Evolutionary conservation across 2,113 vertebrate species (phyloP), one percentile per base, ranked within the genome.

Genomic region (Numida meleagris): DNA sequence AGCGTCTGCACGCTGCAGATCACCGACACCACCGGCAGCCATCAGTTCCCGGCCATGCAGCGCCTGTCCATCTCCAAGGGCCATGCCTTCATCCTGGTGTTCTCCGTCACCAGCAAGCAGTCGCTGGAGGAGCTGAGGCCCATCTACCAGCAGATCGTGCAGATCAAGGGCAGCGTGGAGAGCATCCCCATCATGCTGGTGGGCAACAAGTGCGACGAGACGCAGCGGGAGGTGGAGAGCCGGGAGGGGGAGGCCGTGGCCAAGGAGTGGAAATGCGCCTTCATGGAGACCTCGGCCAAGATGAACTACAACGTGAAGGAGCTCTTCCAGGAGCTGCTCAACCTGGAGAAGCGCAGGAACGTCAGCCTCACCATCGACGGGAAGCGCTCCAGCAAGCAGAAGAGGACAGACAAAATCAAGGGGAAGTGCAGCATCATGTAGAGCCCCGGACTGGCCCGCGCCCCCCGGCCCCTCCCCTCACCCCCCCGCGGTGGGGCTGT

Each of bases 231-330:
- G 97, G 99, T 99, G 97, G 98, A 99, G 96, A 98, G 98, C 72
- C 97, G 98, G 51, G 99, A 99, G 20, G 99, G 99, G 2, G 99
- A 99, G 95, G 99, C 99, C 6, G 55, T 99, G 98, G 99, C 99
- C 88, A 98, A 98, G 97, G 97, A 98, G 95, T 99, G 99, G 99
- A 99, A 99, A 89, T 99, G 99, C 93, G 98, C 99, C 95, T 99
- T 99, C 98, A 99, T 99, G 99, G 99, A 99, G 98, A 99, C 99
- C 21, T 99, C 99, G 2, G 99, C 99, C 97, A 99, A 99, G 98
- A 99, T 99, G 98, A 99, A 99, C 98, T 98, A 99, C 98, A 99
- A 99, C 23, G 99, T 99, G 71, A 99, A 99, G 48, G 99, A 99
- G 98, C 98, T 99, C 89, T 99, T 99, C 97, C 99, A 99, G 97